These are phyloP conservation scores for Himantopus leucocephalus DNA, from an alignment of 2,113 vertebrate genomes.

Conservation along the genomic window DNA sequence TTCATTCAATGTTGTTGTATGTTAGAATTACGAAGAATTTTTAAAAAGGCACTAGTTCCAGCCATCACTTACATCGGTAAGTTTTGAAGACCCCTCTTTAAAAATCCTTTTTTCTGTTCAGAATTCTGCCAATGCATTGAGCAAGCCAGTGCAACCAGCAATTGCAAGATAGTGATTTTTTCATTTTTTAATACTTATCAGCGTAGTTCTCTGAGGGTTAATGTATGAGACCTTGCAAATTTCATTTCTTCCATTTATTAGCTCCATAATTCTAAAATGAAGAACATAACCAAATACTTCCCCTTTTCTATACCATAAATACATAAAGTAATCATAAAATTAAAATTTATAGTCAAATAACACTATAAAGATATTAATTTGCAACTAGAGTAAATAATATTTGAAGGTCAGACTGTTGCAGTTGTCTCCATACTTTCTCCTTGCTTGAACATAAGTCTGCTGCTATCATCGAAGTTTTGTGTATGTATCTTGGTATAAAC, in stretches of 20 bases:
- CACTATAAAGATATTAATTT: neutral
- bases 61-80: neutral
- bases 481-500: neutral
- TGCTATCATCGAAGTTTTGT: neutral
- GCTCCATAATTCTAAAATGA: neutral
- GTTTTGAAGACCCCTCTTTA: neutral
- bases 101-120: neutral
- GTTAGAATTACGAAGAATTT: neutral
- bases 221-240: neutral
- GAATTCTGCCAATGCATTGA: neutral
- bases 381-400: neutral
- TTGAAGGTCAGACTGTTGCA: neutral
- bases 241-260: neutral
- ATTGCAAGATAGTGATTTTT: neutral
- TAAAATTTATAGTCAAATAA: neutral
- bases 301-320: neutral
- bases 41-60: neutral
- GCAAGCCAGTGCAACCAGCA: neutral
- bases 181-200: neutral
- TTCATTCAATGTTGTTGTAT: neutral
- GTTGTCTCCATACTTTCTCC: neutral
- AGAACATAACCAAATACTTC: neutral
- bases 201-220: neutral
- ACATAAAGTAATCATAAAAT: neutral
- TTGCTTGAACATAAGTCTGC: neutral